phyloP scores from a whole-genome alignment of 1,140 invertebrate genomes.

The Babylonia areolata region DNA sequence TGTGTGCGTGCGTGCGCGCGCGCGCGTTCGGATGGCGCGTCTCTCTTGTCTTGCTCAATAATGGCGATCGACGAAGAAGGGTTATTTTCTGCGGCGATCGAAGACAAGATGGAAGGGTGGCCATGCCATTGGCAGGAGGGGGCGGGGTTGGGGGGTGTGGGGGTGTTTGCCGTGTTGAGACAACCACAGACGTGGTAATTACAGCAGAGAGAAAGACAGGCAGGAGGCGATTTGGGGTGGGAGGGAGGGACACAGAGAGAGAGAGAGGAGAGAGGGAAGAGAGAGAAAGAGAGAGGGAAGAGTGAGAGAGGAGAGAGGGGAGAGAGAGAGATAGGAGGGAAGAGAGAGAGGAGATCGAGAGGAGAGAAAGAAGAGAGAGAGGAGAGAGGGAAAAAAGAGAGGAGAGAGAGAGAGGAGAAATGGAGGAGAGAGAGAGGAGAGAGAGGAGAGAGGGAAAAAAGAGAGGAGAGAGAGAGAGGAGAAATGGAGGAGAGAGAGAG shows the following conservation, averaged over 20 bases:
- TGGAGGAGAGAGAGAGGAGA: not conserved
- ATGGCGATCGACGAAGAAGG: too few relatives aligned
- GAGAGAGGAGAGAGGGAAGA: not conserved
- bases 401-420: not conserved
- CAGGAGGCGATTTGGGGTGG: not conserved
- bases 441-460: not conserved
- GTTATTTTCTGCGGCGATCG: too few relatives aligned
- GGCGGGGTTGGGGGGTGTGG: too few relatives aligned
- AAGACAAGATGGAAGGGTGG: too few relatives aligned
- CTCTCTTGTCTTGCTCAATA: too few relatives aligned
- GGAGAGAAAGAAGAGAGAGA: not conserved
- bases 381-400: not conserved
- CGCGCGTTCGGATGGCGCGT: too few relatives aligned
- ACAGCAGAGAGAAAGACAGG: not conserved
- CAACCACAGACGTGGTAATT: too few relatives aligned
- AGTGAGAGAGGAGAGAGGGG: not conserved
- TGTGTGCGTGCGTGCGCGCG: not conserved
- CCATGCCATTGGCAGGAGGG: too few relatives aligned
- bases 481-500: not conserved
- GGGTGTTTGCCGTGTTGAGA: too few relatives aligned
- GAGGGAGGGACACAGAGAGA: not conserved
- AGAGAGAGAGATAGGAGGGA: too few relatives aligned
- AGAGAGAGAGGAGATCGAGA: not conserved
- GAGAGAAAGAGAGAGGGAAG: slow-evolving; percentile 28
- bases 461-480: not conserved